Base-by-base conservation (phyloP, 2,113 vertebrate genomes). In the Muntiacus muntjak region DNA sequence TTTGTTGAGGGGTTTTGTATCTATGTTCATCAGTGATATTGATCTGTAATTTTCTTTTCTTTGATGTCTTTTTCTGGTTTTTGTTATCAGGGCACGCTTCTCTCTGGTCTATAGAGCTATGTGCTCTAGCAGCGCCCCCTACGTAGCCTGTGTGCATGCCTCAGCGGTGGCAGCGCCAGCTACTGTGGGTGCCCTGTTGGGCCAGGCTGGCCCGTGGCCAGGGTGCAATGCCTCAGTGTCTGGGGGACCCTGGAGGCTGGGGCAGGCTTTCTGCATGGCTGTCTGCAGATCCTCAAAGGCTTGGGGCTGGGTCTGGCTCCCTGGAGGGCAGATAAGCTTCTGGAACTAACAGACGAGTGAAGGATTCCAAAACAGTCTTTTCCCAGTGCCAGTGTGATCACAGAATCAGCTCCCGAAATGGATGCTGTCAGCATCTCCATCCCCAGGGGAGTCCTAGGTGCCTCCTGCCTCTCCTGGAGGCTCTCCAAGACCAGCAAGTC, bases 71-170 rank as follows among this genome's bases (percentile, higher is more conserved):
- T 52, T n/a, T 36, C 50, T 82, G 79, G 11, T 36, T 82, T 79
- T 23, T 54, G 47, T 54, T 82, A n/a, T 7, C 3, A 82, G 3
- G 50, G 19, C 79, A 54, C 19, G n/a, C 33, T 36, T 11, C 79
- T 82, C 47, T 54, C 79, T 54, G 11, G 50, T 7, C 47, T n/a
- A 21, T 33, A 14, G 47, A 54, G 47, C 30, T 71, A 2, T 19
- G 36, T 40, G 67, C 67, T 82, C 50, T 54, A 82, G 79, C 30
- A 54, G 11, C n/a, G 6, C 47, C 79, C 33, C 30, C 33, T 14
- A 4, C 12, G 7, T 7, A 25, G 19, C 11, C 79, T 25, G 2
- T 54, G 33, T 36, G 50, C 47, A 54, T 0, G 0, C 79, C 6
- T 36, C 11, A 54, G 33, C 33, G 23, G 30, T 54, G 79, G 50